Conservation (phyloP, 2,797 vertebrate species). For the Hipposideros larvatus region DNA sequence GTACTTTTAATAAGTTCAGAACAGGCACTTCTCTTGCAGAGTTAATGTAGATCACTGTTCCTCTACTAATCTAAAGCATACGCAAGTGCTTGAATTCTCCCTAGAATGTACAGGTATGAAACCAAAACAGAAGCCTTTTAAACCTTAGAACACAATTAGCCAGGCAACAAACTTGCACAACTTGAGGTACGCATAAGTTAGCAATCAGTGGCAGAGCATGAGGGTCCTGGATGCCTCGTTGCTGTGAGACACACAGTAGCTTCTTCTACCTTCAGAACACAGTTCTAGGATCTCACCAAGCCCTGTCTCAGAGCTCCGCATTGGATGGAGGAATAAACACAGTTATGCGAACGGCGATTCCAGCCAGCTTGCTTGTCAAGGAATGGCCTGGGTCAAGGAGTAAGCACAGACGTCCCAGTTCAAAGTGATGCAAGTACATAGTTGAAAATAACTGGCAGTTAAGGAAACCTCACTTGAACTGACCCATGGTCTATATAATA, state of each 20-base stretch:
- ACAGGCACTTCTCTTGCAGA: not conserved
- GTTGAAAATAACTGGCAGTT: not conserved
- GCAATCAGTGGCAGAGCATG: not conserved
- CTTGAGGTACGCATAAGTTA: not conserved
- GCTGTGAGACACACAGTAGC: not conserved
- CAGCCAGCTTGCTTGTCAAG: not conserved
- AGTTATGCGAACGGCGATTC: not conserved
- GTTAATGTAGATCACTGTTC: not conserved
- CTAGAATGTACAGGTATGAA: not conserved
- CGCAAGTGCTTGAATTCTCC: not conserved
- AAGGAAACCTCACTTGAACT: not conserved
- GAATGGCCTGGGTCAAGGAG: not conserved
- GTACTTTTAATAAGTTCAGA: not conserved
- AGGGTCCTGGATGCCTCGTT: not conserved
- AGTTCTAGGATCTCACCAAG: not conserved
- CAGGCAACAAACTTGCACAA: not conserved
- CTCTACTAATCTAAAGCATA: not conserved
- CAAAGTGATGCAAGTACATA: not conserved
- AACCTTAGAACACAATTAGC: slow-evolving; percentile 14
- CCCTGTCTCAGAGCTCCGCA: not conserved
- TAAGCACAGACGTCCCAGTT: not conserved
- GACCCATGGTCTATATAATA: not conserved
- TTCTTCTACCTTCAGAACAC: not conserved
- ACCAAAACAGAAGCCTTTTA: not conserved
- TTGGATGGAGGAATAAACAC: not conserved